Evolutionary conservation across 2,113 vertebrate species (phyloP).

Genomic region (Corythaeola cristata): DNA sequence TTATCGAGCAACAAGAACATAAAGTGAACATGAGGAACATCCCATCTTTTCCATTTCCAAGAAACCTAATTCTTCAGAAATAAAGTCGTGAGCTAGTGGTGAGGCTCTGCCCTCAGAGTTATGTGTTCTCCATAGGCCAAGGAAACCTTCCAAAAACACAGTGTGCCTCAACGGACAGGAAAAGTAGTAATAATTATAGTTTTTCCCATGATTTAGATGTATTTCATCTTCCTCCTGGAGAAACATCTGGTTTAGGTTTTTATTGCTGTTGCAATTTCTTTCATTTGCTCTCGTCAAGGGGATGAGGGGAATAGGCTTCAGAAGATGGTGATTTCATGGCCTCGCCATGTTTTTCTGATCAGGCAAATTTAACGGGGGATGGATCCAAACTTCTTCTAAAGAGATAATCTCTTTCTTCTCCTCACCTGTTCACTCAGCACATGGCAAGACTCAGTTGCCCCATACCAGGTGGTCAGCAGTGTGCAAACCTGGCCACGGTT

Average conservation of each 20-base stretch:
- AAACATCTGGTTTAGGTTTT: neutral
- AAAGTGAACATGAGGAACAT: neutral
- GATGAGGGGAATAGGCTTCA: neutral
- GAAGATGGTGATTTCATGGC: neutral
- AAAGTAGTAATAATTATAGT: neutral
- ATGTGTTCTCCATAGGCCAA: neutral
- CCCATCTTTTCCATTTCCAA: neutral
- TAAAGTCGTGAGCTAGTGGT: neutral
- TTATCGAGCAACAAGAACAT: neutral
- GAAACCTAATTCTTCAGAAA: neutral
- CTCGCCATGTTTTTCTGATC: neutral
- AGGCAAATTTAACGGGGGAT: neutral
- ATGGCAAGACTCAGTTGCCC: neutral
- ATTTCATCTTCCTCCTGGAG: neutral
- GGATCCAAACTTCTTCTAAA: neutral
- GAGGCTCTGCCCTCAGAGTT: neutral
- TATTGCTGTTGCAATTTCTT: neutral
- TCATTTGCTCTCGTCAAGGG: neutral
- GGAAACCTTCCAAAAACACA: neutral
- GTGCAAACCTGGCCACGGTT: neutral
- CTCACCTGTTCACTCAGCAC: rapidly evolving
- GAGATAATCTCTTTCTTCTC: neutral
- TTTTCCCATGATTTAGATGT: neutral
- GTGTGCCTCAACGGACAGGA: neutral
- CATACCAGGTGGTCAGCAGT: rapidly evolving